Evolutionary conservation across 2,888 invertebrate species (phyloP).

Genomic region (Peribatodes rhomboidaria): DNA sequence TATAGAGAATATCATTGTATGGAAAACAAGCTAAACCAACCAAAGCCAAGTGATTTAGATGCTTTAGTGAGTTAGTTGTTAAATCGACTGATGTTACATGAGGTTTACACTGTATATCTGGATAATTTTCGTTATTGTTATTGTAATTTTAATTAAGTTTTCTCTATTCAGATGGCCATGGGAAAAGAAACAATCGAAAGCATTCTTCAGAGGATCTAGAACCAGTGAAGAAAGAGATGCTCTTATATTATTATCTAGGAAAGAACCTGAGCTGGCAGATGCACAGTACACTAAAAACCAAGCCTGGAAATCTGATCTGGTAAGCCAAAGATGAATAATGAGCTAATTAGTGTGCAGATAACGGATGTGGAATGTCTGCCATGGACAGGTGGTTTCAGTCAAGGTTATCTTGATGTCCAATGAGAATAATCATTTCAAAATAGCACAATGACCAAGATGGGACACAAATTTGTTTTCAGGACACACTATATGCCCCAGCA

Average conservation of each 20-base stretch:
- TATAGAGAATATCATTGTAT: no score
- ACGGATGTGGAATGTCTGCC: no score
- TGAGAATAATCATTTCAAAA: not conserved
- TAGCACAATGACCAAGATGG: not conserved
- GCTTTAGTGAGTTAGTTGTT: no score
- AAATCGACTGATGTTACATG: no score
- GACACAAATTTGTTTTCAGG: slow-evolving; percentile 83
- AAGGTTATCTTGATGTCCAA: not conserved
- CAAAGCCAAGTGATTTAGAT: no score
- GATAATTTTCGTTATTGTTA: not conserved
- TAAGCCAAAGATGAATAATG: slow-evolving; percentile 59
- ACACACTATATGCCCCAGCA: slow-evolving; percentile 94
- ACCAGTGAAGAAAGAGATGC: slow-evolving; percentile 97
- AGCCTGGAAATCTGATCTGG: slow-evolving; percentile 97
- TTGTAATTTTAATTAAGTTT: not conserved
- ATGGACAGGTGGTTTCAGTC: no score
- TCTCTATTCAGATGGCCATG: slow-evolving; percentile 87
- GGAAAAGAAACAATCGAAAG: slow-evolving; percentile 90
- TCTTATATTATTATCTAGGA: slow-evolving; percentile 92
- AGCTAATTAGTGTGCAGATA: no score
- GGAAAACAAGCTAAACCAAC: no score
- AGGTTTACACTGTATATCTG: not conserved
- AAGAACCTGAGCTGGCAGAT: slow-evolving; percentile 92
- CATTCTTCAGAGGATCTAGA: slow-evolving; percentile 97
- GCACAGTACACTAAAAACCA: slow-evolving; percentile 99